A percentile compares a stretch with the other conserved stretches of the same genome.
Conservation (phyloP, 2,113 vertebrate species). For the Dromaius novaehollandiae region DNA sequence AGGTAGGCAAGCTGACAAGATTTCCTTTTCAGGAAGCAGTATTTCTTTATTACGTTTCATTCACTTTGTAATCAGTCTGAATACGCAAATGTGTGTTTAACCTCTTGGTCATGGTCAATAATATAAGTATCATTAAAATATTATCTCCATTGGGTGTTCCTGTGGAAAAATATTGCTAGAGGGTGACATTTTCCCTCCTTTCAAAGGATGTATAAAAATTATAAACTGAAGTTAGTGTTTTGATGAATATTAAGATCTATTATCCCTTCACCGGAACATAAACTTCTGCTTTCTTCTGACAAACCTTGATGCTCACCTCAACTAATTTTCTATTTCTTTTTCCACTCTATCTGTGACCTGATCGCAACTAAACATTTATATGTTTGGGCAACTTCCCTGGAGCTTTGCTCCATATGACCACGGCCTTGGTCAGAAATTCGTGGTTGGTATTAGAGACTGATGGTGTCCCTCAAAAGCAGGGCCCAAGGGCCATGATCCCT, state of each 20-base stretch:
- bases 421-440: neutral
- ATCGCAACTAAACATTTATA: neutral
- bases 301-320: neutral
- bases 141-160: neutral
- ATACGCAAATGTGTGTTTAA: neutral
- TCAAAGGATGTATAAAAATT: neutral
- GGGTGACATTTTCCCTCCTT: neutral
- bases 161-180: neutral
- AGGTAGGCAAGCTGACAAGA: neutral
- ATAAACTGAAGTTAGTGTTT: neutral
- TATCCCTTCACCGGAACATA: neutral
- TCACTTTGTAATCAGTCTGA: neutral
- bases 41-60: neutral
- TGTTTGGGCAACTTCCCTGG: neutral
- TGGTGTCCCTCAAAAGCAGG: neutral
- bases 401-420: neutral
- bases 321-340: neutral
- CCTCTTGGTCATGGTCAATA: neutral
- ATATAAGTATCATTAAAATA: neutral
- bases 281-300: neutral
- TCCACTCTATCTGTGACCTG: neutral
- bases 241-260: neutral
- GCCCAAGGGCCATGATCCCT: neutral
- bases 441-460: neutral
- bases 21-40: neutral